These are phyloP conservation scores for Pocillopora meandrina DNA, from an alignment of 92 coral and sea anemone species.

Conservation along the genomic window DNA sequence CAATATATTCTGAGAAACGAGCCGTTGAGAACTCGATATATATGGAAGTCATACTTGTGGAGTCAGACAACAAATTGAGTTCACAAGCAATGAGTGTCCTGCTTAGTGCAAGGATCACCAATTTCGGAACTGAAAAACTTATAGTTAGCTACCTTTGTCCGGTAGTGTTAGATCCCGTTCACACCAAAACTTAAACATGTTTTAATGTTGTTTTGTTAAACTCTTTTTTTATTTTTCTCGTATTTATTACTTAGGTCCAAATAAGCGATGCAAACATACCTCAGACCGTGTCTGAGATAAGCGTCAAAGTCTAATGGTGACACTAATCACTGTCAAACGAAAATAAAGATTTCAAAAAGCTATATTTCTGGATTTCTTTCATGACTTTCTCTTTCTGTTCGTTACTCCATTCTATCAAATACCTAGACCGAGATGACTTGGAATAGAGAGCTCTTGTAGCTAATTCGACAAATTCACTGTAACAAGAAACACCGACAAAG, in stretches of 20 bases:
- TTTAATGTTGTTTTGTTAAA: no score
- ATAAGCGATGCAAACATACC: no score
- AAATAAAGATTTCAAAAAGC: constrained; percentile 1
- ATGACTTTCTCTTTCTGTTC: constrained; percentile 7
- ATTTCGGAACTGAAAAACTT: neutral
- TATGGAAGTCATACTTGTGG: no score
- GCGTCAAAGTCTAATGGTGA: no score
- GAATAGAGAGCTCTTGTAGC: neutral
- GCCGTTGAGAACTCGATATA: no score
- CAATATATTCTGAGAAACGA: no score
- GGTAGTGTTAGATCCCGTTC: neutral
- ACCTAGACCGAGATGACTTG: neutral
- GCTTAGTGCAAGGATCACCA: no score
- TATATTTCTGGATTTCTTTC: neutral
- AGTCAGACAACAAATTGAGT: no score
- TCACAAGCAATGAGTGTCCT: no score
- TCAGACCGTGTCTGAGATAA: no score
- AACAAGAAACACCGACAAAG: neutral
- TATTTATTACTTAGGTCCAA: no score
- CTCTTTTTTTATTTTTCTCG: no score
- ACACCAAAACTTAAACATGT: neutral
- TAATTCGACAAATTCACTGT: neutral
- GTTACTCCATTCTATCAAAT: constrained; percentile 3
- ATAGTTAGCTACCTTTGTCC: neutral
- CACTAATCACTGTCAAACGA: neutral